phyloP scores from a whole-genome alignment of 1,140 invertebrate genomes.

The Dryas iulia region DNA sequence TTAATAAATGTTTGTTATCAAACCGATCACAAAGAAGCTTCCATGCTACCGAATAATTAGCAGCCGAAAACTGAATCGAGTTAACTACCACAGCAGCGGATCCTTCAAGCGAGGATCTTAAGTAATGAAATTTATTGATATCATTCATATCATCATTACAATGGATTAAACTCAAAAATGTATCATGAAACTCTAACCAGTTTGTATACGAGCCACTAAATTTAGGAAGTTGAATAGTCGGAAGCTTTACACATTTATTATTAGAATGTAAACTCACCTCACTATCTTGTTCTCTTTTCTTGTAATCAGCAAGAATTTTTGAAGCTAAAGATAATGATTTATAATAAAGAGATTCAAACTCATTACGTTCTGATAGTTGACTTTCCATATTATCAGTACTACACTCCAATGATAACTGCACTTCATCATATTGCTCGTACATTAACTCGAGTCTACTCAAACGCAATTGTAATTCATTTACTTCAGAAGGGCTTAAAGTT shows the following conservation, averaged over 20 bases:
- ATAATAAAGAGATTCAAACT: constrained; percentile 32
- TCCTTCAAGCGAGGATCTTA: constrained; percentile 16
- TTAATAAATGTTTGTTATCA: constrained; percentile 31
- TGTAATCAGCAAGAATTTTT: constrained; percentile 7
- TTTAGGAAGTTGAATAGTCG: constrained; percentile 20
- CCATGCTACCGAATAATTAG: constrained; percentile 26
- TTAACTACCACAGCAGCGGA: constrained; percentile 18
- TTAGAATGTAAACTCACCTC: neutral
- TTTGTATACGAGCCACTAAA: constrained; percentile 10
- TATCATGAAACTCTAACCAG: constrained; percentile 15
- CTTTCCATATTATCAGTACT: constrained; percentile 11
- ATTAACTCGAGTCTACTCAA: constrained; percentile 28
- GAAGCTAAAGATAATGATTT: constrained; percentile 12
- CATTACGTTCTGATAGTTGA: constrained; percentile 19
- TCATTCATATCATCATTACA: neutral
- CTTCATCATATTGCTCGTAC: constrained; percentile 33
- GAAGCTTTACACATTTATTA: constrained; percentile 10
- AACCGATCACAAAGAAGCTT: constrained; percentile 25
- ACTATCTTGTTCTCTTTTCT: constrained; percentile 2
- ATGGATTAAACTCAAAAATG: constrained; percentile 5
- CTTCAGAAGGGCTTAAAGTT: neutral
- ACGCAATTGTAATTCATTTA: constrained; percentile 25
- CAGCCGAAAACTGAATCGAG: constrained; percentile 17
- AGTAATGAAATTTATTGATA: constrained; percentile 17
- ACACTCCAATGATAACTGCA: constrained; percentile 31